Evolutionary conservation across 2,888 invertebrate species (phyloP), one percentile per base, ranked within the genome.

Genomic region (Macrophya alboannulata): DNA sequence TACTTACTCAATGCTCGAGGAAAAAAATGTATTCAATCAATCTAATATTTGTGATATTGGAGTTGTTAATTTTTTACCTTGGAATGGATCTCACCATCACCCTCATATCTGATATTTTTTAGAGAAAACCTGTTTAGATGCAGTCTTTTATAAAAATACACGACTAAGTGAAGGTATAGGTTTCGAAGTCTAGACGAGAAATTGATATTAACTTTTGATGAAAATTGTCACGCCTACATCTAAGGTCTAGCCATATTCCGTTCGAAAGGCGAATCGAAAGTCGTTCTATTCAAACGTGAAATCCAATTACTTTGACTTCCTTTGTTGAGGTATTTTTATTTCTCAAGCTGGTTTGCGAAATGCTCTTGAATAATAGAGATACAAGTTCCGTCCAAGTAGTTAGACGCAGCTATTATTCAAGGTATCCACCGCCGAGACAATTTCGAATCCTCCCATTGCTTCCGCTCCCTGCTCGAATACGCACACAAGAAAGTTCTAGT

Each of bases 401-500:
- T 59, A 43, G 40, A 40, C 15, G 81, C 55, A 55, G 55, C 81
- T 81, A 81, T 81, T 81, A 81, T 62, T 85, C 71, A 83, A 85
- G 82, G 82, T 59, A 85, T 83, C 71, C 72, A 21, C 51, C 40
- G 59, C 51, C 40, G 59, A 31, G 71, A 84, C 84, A 68, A 84
- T 84, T 84, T 55, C 77, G 43, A 84, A 86, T 86, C 68, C 81
- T 40, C 84, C 84, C 81, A 65, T 71, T 71, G 81, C 62, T 59
- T 62, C 10, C 45, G 59, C 62, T 81, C 25, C 25, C 45, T 31
- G 31, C 55, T 76, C 43, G 37, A 25, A 84, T 25, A 55, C 84
- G 84, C 84, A 59, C 65, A 85, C 77, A 48, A 79, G 45, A 77
- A 85, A 77, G 65, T 74, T 84, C 77, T 62, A 45, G 43, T 84